These are phyloP conservation scores for Sepiola atlantica DNA, from an alignment of 2,888 invertebrate genomes.

Conservation along the genomic window DNA sequence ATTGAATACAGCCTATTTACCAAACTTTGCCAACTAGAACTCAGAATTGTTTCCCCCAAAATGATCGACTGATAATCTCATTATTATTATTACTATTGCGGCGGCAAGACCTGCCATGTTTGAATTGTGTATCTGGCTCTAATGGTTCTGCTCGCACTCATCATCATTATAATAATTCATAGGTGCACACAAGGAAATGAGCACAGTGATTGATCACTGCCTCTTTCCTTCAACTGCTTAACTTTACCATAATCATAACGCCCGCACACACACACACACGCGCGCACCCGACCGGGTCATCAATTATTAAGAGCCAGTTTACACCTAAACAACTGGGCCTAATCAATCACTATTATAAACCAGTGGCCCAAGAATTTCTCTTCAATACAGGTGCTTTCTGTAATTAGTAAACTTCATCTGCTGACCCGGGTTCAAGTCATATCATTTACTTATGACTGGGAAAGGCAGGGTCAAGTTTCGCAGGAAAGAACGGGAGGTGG, in stretches of 20 bases:
- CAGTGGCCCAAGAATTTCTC: not conserved
- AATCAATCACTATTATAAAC: conserved; percentile 20
- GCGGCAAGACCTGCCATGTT: not conserved
- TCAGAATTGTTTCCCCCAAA: too few species aligned
- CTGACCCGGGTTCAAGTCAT: not conserved
- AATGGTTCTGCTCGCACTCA: not conserved
- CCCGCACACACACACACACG: not conserved
- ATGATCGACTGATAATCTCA: too few species aligned
- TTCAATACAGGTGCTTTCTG: conserved; percentile 2
- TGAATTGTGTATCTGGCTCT: not conserved
- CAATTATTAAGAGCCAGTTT: conserved; percentile 32
- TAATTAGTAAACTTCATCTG: conserved; percentile 15
- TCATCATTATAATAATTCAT: not conserved
- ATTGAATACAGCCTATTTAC: too few species aligned
- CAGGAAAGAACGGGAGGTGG: too few species aligned
- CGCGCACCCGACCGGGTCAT: not conserved
- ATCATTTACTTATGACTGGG: not conserved
- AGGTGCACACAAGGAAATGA: not conserved
- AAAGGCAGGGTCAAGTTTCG: not conserved
- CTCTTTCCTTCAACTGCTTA: not conserved
- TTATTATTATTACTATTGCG: not conserved
- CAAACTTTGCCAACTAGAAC: too few species aligned
- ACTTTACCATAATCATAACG: not conserved
- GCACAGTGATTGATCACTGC: not conserved
- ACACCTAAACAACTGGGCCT: conserved; percentile 14